Base-by-base conservation (phyloP, 2,113 vertebrate species). In the Saguinus midas region DNA sequence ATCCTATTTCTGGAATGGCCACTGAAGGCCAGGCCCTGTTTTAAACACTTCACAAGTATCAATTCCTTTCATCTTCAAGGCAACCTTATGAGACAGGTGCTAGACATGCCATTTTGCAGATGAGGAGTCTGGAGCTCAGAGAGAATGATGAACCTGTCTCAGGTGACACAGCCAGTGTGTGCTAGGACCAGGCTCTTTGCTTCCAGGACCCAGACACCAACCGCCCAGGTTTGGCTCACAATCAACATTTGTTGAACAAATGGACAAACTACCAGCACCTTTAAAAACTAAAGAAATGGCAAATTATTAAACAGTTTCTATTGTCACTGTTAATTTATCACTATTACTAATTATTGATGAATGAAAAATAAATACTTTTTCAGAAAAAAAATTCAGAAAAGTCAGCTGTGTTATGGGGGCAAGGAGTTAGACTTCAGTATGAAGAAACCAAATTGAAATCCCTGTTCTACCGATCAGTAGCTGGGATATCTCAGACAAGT, bases 291-390 rank as follows among this genome's bases (percentile, higher is more conserved):
- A 14, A 87, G 23, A 93, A 96, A 86, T 48, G 35, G 8, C 81
- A 91, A 94, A 75, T 84, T 72, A 73, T 86, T 45, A 87, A 93
- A 73, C 25, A 50, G 50, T 82, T 66, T 75, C 82, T 86, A 79
- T 40, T 90, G 61, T 35, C 61, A 68, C 32, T 50, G 25, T 29
- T 70, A 48, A 76, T 70, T 55, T 29, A 64, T 37, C 25, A 78
- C 25, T 32, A 66, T 80, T 93, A 66, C 43, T 58, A 25, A 68
- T 75, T 83, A 89, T 20, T 35, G 58, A 57, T 45, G 25, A 86
- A 75, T 83, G 45, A 90, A 87, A 58, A 64, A 52, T 27, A 81
- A 66, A 55, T 17, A 43, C 25, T 73, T n/a, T n/a, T n/a, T n/a
- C n/a, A n/a, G n/a, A n/a, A n/a, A n/a, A n/a, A n/a, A n/a, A n/a